These are phyloP conservation scores for Myioborus melanocephalus DNA, from an alignment of 2,797 vertebrate species.

Conservation along the genomic window DNA sequence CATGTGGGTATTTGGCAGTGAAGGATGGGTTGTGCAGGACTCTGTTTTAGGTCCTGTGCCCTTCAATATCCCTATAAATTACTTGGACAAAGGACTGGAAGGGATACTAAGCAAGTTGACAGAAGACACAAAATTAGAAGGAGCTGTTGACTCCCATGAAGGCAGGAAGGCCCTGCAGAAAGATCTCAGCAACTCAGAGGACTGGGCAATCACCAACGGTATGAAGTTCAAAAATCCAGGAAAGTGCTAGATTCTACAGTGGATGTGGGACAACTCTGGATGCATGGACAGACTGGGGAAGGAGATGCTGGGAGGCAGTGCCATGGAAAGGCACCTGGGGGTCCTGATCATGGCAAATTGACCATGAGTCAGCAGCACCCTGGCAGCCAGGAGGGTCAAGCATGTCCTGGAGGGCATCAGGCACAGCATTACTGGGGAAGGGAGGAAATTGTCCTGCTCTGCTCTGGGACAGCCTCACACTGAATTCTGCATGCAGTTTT, in stretches of 20 bases:
- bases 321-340: not conserved
- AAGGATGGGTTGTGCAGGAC: not conserved
- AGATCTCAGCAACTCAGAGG: not conserved
- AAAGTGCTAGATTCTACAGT: not conserved
- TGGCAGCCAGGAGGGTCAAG: not conserved
- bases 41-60: rapidly evolving
- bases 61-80: not conserved
- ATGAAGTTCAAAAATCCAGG: not conserved
- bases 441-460: not conserved
- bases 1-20: not conserved
- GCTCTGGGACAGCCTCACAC: rapidly evolving
- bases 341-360: rapidly evolving
- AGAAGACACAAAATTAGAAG: not conserved
- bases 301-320: not conserved
- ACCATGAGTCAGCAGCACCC: not conserved
- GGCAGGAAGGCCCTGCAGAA: not conserved
- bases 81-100: not conserved
- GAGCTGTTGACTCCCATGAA: not conserved
- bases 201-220: not conserved
- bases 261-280: rapidly evolving
- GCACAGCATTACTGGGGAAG: rapidly evolving
- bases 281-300: rapidly evolving
- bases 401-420: rapidly evolving
- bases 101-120: not conserved
- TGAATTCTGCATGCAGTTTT: not conserved